Base-by-base conservation (phyloP, 2,113 vertebrate genomes). In the Petrocephalus microphthalmus region DNA sequence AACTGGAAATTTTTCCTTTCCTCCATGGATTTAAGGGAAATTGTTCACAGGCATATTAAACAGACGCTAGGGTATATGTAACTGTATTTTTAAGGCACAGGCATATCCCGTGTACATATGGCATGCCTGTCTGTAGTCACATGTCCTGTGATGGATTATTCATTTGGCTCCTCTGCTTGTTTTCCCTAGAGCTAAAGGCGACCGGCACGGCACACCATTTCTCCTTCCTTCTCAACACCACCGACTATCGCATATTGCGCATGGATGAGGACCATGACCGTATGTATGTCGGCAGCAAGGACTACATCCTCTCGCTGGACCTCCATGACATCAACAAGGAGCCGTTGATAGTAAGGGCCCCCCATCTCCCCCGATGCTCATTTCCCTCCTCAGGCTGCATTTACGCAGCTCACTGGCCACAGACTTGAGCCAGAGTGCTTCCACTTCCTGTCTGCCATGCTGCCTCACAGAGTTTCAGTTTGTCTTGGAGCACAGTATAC, bases 211-310 rank as follows among this genome's bases (percentile, higher is more conserved):
- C 97, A 25, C 98, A 99, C 93, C 97, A 99, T 95, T 98, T 99
- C 95, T 97, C 96, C 94, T 99, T 99, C 93, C 94, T 99, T 92
- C 97, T 99, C 89, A 99, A 99, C 94, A 98, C 97, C 0, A 98
- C 97, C 0, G 98, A 99, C 93, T 99, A 99, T 92, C 96, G 98
- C 54, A 99, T 99, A 92, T 95, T 99, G 87, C 95, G 97, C 87
- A 99, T 99, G 95, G 98, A 99, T 0, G 98, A 99, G 92, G 98
- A 99, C 95, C 98, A 99, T 0, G 98, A 99, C 94, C 98, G 98
- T 91, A 99, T 99, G 98, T 99, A 99, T 0, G 97, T 99, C 94
- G 98, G 98, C 93, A 98, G 98, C 97, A 99, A 99, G 94, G 98
- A 99, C 95, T 99, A 98, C 0, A 95, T 99, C 92, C 96, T 99